phyloP scores from a whole-genome alignment of 2,888 invertebrate genomes.

The Chymomyza procnemis region DNA sequence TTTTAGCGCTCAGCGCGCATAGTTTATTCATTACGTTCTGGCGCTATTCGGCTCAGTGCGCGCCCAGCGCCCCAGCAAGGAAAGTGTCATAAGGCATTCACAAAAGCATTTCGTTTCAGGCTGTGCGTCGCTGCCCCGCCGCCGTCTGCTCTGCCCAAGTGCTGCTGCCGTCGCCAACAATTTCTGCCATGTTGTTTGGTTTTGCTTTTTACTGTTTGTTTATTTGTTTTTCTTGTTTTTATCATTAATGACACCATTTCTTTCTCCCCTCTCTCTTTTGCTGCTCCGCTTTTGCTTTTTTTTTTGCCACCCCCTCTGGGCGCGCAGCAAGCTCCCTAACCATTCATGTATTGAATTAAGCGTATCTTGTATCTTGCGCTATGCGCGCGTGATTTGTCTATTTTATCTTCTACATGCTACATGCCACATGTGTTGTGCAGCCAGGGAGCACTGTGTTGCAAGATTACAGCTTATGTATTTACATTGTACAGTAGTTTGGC shows the following conservation, averaged over 20 bases:
- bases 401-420: conserved; percentile 38
- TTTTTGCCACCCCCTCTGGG: background rate
- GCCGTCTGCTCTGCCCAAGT: background rate
- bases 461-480: too few species aligned
- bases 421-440: background rate
- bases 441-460: too few species aligned
- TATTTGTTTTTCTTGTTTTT: conserved; percentile 29
- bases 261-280: conserved; percentile 21
- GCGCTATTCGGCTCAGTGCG: conserved; percentile 26
- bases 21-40: conserved; percentile 71
- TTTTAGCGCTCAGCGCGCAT: conserved; percentile 53
- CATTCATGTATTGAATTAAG: conserved; percentile 14
- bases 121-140: background rate
- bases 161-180: background rate
- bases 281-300: background rate
- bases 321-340: background rate
- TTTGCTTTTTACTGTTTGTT: conserved; percentile 19
- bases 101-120: conserved; percentile 38
- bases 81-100: conserved; percentile 71
- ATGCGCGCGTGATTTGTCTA: conserved; percentile 17
- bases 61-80: conserved; percentile 23
- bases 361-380: background rate
- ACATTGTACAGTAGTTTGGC: too few species aligned
- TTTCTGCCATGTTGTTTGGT: conserved; percentile 24
- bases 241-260: conserved; percentile 46